A percentile compares a stretch with the other conserved stretches of the same genome.
phyloP scores from a whole-genome alignment of 2,888 invertebrate species.

The Lomographa bimaculata region DNA sequence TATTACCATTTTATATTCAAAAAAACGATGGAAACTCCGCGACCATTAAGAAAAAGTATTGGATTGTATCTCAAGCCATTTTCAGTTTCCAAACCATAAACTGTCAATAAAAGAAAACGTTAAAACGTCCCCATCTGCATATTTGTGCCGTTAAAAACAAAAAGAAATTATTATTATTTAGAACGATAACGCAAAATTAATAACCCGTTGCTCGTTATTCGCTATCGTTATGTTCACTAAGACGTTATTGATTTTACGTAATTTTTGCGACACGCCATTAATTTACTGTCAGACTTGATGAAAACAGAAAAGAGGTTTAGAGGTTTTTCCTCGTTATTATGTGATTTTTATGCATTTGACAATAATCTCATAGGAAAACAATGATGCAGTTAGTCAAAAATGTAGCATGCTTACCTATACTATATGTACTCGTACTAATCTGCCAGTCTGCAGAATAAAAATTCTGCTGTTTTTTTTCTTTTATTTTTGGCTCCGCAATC shows the following conservation, averaged over 20 bases:
- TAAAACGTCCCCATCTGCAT: conserved; percentile 69
- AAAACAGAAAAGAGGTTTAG: conserved; percentile 10
- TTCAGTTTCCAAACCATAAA: conserved; percentile 79
- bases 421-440: too few relatives aligned
- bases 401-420: too few relatives aligned
- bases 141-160: conserved; percentile 66
- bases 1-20: too few relatives aligned
- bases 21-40: conserved; percentile 44
- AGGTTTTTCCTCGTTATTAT: too few relatives aligned
- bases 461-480: too few relatives aligned
- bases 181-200: conserved; percentile 59
- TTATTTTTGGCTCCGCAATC: too few relatives aligned
- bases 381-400: too few relatives aligned
- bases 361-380: too few relatives aligned
- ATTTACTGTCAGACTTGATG: conserved; percentile 22
- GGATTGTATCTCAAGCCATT: conserved; percentile 68
- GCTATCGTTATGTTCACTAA: conserved; percentile 43
- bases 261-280: conserved; percentile 20
- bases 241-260: conserved; percentile 46
- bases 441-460: too few relatives aligned
- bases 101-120: conserved; percentile 76
- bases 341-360: too few relatives aligned
- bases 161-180: conserved; percentile 51
- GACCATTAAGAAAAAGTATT: conserved; percentile 53
- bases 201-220: conserved; percentile 62